Evolutionary conservation across 2,888 invertebrate species (phyloP).

Genomic region (Piscicola geometra): DNA sequence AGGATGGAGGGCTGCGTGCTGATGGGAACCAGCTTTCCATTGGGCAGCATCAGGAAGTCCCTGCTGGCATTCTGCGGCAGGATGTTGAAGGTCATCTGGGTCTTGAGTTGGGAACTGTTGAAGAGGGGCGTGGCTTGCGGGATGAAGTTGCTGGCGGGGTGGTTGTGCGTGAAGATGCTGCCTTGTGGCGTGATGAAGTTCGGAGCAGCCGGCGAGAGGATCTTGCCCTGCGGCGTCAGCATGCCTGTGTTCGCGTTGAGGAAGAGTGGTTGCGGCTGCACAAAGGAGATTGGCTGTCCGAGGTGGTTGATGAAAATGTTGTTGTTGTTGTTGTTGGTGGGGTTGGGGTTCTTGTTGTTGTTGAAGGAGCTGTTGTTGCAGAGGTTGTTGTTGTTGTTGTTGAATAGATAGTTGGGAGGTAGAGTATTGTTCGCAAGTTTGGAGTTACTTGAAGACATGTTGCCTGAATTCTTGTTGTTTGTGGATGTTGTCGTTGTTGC

Average conservation of each 20-base stretch:
- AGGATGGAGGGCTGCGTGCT: conserved; percentile 32
- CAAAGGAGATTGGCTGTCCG: conserved; percentile 29
- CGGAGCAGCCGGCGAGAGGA: conserved; percentile 15
- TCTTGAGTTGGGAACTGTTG: conserved; percentile 21
- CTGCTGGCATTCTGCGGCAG: conserved; percentile 28
- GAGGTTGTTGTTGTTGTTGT: conserved; percentile 1
- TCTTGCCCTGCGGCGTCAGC: conserved; percentile 20
- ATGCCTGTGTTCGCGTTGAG: conserved; percentile 16
- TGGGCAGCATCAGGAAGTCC: conserved; percentile 32
- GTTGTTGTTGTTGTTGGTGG: conserved; percentile 15
- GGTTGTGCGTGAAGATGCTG: conserved; percentile 18
- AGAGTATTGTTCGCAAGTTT: conserved; percentile 1
- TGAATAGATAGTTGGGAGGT: background rate
- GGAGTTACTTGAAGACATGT: background rate
- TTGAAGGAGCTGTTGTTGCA: background rate
- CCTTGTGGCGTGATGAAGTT: conserved; percentile 24
- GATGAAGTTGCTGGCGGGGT: conserved; percentile 11
- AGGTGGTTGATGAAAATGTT: conserved; percentile 31
- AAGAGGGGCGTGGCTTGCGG: conserved; percentile 30
- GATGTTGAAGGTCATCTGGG: conserved; percentile 29
- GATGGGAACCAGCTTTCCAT: conserved; percentile 31
- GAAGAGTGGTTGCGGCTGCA: conserved; percentile 26
- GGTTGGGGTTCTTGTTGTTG: background rate
- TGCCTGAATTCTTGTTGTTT: background rate
- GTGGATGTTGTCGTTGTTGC: background rate